These are phyloP conservation scores for Carassius auratus DNA, from an alignment of 2,113 vertebrate species.

Conservation along the genomic window DNA sequence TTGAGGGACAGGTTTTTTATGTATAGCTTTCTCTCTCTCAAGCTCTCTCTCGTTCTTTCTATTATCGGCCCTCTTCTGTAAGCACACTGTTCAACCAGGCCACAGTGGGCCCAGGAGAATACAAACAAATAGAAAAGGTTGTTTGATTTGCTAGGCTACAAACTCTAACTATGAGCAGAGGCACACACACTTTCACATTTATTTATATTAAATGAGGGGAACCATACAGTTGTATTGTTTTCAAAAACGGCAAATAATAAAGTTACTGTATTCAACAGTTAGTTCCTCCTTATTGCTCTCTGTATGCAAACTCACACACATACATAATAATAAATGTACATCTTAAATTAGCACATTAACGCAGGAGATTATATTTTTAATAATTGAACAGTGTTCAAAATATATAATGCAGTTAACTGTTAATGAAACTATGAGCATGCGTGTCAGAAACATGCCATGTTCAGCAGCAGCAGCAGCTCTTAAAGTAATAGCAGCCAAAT, in stretches of 20 bases:
- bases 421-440: too few relatives aligned
- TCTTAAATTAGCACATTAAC: too few relatives aligned
- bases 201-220: not conserved
- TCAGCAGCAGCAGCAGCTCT: too few relatives aligned
- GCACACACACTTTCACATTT: not conserved
- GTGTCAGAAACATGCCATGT: too few relatives aligned
- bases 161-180: slow-evolving; percentile 3
- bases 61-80: slow-evolving; percentile 1
- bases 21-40: slow-evolving; percentile 16
- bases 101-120: not conserved
- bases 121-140: slow-evolving; percentile 39
- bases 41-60: not conserved
- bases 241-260: not conserved
- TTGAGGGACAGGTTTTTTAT: slow-evolving; percentile 33
- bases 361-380: too few relatives aligned
- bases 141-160: not conserved
- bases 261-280: slow-evolving; percentile 7
- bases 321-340: too few relatives aligned
- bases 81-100: slow-evolving; percentile 29
- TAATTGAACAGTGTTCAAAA: too few relatives aligned
- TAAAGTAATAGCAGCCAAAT: too few relatives aligned
- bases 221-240: not conserved
- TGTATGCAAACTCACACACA: too few relatives aligned
- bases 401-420: too few relatives aligned
- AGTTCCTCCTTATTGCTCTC: not conserved